Conservation (phyloP, 2,888 invertebrate genomes). For the Eurytoma californica region DNA sequence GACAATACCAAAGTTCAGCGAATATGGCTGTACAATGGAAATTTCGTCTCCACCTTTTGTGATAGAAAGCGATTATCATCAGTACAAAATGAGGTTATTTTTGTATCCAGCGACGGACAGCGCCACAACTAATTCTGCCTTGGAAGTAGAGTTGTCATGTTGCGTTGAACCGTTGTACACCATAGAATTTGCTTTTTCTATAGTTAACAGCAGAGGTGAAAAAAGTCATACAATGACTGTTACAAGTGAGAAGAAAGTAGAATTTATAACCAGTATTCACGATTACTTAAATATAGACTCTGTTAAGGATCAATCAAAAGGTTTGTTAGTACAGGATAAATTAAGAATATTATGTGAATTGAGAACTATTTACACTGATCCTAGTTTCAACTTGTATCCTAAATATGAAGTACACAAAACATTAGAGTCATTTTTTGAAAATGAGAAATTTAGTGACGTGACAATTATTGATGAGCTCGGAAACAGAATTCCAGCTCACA, state of each 20-base stretch:
- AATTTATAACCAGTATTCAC: background rate
- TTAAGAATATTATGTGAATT: conserved; percentile 4
- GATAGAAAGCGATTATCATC: background rate
- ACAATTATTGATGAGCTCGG: conserved; percentile 6
- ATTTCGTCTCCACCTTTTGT: conserved; percentile 1
- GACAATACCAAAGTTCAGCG: conserved; percentile 6
- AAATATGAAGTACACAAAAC: background rate
- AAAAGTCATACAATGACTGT: background rate
- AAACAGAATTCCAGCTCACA: conserved; percentile 13
- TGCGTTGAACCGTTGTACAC: background rate
- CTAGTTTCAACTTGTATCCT: background rate
- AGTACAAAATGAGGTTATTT: background rate
- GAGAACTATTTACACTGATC: background rate
- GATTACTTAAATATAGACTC: background rate
- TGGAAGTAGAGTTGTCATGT: background rate
- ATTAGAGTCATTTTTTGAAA: conserved; percentile 2
- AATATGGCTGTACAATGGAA: background rate
- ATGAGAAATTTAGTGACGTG: conserved; percentile 22
- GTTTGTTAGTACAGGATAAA: background rate
- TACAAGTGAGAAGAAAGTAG: background rate
- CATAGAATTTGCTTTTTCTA: background rate
- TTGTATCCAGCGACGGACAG: background rate
- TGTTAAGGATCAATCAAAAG: background rate
- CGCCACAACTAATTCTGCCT: background rate
- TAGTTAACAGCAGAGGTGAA: background rate